These are phyloP conservation scores for Motacilla alba DNA, from an alignment of 2,113 vertebrate genomes.

Conservation along the genomic window DNA sequence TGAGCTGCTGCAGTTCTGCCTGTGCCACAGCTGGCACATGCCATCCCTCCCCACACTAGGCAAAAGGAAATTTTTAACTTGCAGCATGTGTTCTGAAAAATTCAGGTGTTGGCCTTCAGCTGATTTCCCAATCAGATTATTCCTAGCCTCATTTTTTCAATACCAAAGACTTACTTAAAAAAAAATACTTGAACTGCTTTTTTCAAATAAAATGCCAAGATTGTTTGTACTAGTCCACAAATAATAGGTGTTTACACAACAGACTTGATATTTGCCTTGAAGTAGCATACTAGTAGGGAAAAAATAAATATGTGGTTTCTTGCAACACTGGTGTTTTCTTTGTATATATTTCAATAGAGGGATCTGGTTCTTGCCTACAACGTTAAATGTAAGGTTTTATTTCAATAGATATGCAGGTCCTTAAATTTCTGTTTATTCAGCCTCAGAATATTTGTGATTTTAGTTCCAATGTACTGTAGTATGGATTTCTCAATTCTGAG, in stretches of 20 bases:
- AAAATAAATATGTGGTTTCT: not conserved
- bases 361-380: not conserved
- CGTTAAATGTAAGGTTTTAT: not conserved
- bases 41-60: not conserved
- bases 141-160: not conserved
- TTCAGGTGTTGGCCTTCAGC: not conserved
- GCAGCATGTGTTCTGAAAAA: not conserved
- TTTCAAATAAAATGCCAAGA: not conserved
- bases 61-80: not conserved
- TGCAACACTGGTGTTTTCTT: not conserved
- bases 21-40: fast-evolving
- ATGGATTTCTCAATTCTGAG: not conserved
- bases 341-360: not conserved
- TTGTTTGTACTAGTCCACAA: conserved; percentile 4
- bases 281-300: not conserved
- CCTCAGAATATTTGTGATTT: not conserved
- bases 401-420: not conserved
- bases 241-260: conserved; percentile 19
- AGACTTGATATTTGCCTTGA: not conserved
- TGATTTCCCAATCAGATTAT: not conserved
- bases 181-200: not conserved
- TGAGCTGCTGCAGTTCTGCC: not conserved
- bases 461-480: not conserved
- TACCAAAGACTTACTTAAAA: not conserved
- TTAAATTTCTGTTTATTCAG: not conserved